Evolutionary conservation across 2,888 invertebrate genomes (phyloP), one percentile per base, ranked within the genome.

Genomic region (Agrochola macilenta): DNA sequence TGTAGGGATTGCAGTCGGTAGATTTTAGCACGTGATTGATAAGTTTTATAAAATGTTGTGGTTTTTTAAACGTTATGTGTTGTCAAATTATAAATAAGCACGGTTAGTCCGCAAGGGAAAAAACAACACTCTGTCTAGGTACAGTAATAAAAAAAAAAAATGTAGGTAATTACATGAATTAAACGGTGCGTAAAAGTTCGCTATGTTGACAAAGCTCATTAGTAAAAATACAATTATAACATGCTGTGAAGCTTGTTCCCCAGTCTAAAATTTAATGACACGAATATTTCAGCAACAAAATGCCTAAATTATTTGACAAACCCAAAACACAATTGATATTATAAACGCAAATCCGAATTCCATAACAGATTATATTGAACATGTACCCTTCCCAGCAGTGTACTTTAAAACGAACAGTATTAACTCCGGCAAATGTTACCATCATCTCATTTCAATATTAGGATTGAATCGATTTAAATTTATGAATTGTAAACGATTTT

Each of bases 381-480:
- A 77, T 74, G 68, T 69, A 71, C 64, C 74, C 75, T 69, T 77
- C 39, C 66, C 60, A 73, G n/a, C 74, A 54, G 74, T 79, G 63
- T 71, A 74, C 74, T 76, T 84, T 73, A 70, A 9, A 81, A 83
- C 35, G 75, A 66, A 76, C 83, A 87, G 76, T 85, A 85, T 81
- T 82, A 79, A 69, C 79, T 80, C 49, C 20, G 49, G 76, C 80
- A 80, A 87, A 86, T 84, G 75, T 80, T 71, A 58, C 82, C 76
- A 69, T 76, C 65, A 39, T 39, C 78, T 78, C 72, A 88, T 87
- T 87, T 87, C 77, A 87, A 87, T 87, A 86, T 87, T 83, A 80
- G 81, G 79, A 86, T 86, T 86, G 88, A 88, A 87, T 86, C 77
- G 76, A 88, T 87, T 87, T 87, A 81, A 87, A 87, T 87, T 87